A percentile compares a stretch with the other conserved stretches of the same genome.
phyloP scores from a whole-genome alignment of 2,888 invertebrate genomes.

The Aphodius sticticus region DNA sequence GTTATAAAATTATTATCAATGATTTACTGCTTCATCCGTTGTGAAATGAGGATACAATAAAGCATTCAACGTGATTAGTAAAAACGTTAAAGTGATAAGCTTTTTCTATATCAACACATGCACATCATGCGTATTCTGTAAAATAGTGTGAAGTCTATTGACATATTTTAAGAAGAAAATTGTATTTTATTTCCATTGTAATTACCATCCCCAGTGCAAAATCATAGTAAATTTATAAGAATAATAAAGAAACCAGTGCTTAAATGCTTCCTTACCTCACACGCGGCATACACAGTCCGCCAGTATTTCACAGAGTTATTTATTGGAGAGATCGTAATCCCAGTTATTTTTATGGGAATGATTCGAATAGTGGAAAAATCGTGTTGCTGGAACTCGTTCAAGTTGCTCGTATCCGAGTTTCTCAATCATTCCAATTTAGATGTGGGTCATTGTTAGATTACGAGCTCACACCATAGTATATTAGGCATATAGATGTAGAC shows the following conservation, averaged over 20 bases:
- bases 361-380: neutral
- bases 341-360: conserved; percentile 14
- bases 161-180: neutral
- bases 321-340: conserved; percentile 24
- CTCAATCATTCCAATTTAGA: neutral
- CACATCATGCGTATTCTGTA: neutral
- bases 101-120: too few relatives aligned
- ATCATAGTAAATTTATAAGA: neutral
- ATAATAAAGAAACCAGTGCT: too few relatives aligned
- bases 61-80: neutral
- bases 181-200: neutral
- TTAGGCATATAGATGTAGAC: neutral
- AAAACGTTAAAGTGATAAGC: too few relatives aligned
- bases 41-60: neutral
- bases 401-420: neutral
- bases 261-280: conserved; percentile 5
- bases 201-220: neutral
- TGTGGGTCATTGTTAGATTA: conserved; percentile 4
- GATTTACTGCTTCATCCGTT: neutral
- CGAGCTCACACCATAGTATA: neutral
- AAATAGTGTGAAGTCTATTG: neutral
- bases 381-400: neutral
- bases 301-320: conserved; percentile 20
- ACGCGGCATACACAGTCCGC: conserved; percentile 12
- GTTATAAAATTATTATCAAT: conserved; percentile 19